Percentiles rank a stretch among this genome's conserved stretches.
Evolutionary conservation across 53 echinoderm and acorn worm genomes (phyloP).

Genomic region (Crossaster papposus): DNA sequence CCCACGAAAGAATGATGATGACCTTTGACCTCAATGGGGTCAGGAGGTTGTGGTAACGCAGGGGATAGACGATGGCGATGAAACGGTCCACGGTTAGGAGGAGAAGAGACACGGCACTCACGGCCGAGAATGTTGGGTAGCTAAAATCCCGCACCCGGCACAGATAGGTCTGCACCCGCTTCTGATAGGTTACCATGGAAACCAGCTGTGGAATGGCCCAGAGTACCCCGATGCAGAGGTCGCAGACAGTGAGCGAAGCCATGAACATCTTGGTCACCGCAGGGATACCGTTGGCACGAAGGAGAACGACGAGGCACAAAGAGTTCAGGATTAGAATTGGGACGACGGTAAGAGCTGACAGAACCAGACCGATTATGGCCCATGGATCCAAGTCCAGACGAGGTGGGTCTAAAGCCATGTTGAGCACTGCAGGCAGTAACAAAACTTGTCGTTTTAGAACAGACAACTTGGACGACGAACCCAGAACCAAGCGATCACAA

Average conservation of each 20-base stretch:
- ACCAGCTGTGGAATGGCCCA: background rate
- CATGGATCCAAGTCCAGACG: background rate
- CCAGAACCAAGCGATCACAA: too few relatives aligned
- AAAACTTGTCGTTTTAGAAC: too few relatives aligned
- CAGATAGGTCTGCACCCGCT: background rate
- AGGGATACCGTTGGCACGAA: constrained; percentile 22
- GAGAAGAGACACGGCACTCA: background rate
- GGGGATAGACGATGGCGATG: constrained; percentile 8
- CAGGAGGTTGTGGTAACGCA: constrained; percentile 13
- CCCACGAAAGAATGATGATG: background rate
- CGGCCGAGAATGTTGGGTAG: background rate
- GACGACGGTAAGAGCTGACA: background rate
- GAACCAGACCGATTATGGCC: background rate
- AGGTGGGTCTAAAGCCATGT: background rate
- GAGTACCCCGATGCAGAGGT: constrained; percentile 1
- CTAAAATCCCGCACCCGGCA: too few relatives aligned
- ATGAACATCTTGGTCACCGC: constrained; percentile 48
- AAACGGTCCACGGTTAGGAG: constrained; percentile 38
- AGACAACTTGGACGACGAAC: too few relatives aligned
- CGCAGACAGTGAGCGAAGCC: constrained; percentile 17
- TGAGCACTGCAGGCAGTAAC: background rate
- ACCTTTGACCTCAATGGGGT: constrained; percentile 14
- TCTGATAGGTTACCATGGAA: background rate
- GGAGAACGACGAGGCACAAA: constrained; percentile 35
- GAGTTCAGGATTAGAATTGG: constrained; percentile 29